A percentile compares a stretch with the other conserved stretches of the same genome.
Conservation (phyloP, 2,113 vertebrate genomes). For the Hyla sarda region DNA sequence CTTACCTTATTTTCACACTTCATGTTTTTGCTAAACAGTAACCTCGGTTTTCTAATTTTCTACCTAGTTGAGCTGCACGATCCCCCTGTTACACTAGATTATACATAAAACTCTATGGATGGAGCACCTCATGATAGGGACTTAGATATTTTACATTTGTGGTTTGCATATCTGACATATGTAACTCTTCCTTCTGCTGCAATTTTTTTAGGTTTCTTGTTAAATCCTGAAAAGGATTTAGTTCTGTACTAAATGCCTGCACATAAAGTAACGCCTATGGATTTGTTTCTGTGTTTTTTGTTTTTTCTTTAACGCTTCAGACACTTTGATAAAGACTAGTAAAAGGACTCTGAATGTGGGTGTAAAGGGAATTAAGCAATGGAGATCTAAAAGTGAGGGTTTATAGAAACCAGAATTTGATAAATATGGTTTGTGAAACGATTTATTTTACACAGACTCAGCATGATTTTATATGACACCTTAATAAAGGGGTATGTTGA, state of each 20-base stretch:
- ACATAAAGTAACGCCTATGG: too few relatives aligned
- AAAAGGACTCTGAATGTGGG: background rate
- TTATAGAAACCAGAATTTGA: background rate
- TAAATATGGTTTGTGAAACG: background rate
- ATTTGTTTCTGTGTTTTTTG: background rate
- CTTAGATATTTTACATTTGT: background rate
- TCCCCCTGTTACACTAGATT: too few relatives aligned
- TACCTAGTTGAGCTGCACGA: too few relatives aligned
- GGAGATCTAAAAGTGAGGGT: background rate
- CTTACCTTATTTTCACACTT: too few relatives aligned
- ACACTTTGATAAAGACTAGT: background rate
- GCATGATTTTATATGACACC: background rate
- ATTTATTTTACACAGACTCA: background rate
- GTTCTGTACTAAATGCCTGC: too few relatives aligned
- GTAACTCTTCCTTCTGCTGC: background rate
- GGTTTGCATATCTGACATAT: background rate
- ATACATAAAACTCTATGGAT: too few relatives aligned
- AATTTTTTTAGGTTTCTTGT: too few relatives aligned
- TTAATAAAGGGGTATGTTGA: background rate
- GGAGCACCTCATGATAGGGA: too few relatives aligned
- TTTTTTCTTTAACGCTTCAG: background rate
- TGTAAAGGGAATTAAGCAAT: background rate
- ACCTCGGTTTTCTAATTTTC: too few relatives aligned
- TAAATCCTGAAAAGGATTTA: background rate
- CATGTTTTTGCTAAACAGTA: too few relatives aligned